A percentile compares a stretch with the other conserved stretches of the same genome.
Conservation (phyloP, 2,113 vertebrate species). For the Egretta garzetta region DNA sequence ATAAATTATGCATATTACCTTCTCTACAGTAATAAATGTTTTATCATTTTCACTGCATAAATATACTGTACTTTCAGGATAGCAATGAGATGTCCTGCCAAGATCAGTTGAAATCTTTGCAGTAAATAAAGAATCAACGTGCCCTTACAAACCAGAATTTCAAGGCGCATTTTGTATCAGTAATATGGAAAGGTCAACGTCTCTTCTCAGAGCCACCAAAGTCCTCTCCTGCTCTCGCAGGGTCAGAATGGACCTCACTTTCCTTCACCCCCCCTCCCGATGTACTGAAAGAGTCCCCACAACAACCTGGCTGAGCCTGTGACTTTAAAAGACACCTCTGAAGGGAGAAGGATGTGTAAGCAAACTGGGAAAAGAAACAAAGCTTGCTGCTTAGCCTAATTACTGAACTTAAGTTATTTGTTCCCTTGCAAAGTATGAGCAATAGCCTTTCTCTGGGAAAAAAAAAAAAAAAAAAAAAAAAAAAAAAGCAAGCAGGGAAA, state of each 20-base stretch:
- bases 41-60: constrained; percentile 98
- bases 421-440: neutral
- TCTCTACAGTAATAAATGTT: constrained; percentile 99
- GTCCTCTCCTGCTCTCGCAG: constrained; percentile 10
- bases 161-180: constrained; percentile 77
- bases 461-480: neutral
- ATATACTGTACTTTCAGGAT: constrained; percentile 92
- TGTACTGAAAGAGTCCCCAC: constrained; percentile 30
- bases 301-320: constrained; percentile 30
- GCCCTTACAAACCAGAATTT: constrained; percentile 80
- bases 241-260: constrained; percentile 21
- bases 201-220: constrained; percentile 58
- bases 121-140: constrained; percentile 88
- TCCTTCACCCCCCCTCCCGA: neutral
- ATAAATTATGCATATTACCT: constrained; percentile 99
- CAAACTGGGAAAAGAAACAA: constrained; percentile 7
- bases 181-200: constrained; percentile 71
- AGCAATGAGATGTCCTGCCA: constrained; percentile 88
- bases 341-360: neutral
- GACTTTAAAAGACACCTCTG: constrained; percentile 47
- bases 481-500: neutral
- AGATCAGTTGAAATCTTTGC: constrained; percentile 89
- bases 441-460: neutral
- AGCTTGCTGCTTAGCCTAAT: constrained; percentile 1
- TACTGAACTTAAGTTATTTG: constrained; percentile 6